Evolutionary conservation across 2,797 vertebrate species (phyloP).

Genomic region (Sciurus carolinensis): DNA sequence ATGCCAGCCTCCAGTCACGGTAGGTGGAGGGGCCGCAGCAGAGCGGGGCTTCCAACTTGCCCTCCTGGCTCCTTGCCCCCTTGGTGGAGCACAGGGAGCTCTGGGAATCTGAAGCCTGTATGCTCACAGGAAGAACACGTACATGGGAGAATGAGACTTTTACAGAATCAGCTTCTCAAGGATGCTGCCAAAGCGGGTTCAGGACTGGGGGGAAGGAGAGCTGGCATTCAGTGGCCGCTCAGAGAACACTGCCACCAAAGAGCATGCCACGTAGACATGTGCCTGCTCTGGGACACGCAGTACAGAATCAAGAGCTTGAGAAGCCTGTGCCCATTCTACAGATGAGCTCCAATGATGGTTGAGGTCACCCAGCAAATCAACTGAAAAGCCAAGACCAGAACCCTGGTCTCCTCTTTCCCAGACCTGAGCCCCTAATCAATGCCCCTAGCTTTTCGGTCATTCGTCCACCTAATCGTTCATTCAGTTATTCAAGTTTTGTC

Average conservation of each 20-base stretch:
- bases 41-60: background rate
- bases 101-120: background rate
- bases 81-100: background rate
- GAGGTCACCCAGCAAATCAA: background rate
- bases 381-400: background rate
- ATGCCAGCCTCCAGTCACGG: background rate
- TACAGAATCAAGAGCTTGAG: background rate
- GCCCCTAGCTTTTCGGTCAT: background rate
- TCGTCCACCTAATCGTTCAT: background rate
- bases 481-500: background rate
- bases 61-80: background rate
- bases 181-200: background rate
- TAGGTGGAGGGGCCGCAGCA: accelerated
- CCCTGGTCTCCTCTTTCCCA: background rate
- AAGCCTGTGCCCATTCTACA: background rate
- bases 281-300: background rate
- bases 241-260: background rate
- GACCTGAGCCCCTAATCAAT: background rate
- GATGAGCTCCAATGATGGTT: background rate
- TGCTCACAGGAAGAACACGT: background rate
- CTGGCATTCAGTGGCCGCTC: background rate
- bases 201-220: accelerated
- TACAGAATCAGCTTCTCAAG: background rate
- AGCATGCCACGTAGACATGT: background rate
- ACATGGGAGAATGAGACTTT: background rate